Base-by-base conservation (phyloP, 1,140 invertebrate species). In the Sarcophaga peregrina region DNA sequence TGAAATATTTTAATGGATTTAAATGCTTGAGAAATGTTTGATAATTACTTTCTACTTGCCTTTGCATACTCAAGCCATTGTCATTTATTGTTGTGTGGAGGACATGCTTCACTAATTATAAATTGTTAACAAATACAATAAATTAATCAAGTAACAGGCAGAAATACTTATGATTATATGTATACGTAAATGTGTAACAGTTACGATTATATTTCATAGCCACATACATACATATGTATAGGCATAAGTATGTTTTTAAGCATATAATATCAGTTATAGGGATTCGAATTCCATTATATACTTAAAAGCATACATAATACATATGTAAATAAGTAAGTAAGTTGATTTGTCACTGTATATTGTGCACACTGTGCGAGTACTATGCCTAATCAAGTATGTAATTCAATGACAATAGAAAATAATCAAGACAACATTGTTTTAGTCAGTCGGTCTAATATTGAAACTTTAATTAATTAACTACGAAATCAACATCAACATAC, bases 31-130 rank as follows among this genome's bases (percentile, higher is more conserved):
- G 25, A 37, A 37, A 37, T 37, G 4, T 37, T 37, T 37, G 25
- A 37, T 37, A 37, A 37, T 37, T 37, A 37, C 4, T 37, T 37
- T 37, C 25, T 37, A 37, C 25, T 37, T 4, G 25, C 25, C 4
- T 37, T 37, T 37, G 25, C 25, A 4, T 37, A 37, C 1, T 2
- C 25, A 37, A 2, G 25, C 25, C 25, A 37, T 37, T 37, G 25
- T 37, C 25, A 37, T 37, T 4, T 37, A 37, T 37, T 37, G 25
- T 37, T 37, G 25, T 37, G 25, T 68, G 8, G 17, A 37, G 4
- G 25, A 68, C 17, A 68, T 68, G 62, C 62, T 68, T 68, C n/a
- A 68, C 62, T 68, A 68, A 68, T 68, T 68, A 68, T n/a, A 20
- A 68, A 68, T 25, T 68, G 62, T 68, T 68, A 68, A 68, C 20